Conservation (phyloP, 2,797 vertebrate species). For the Hoplostethus atlanticus region DNA sequence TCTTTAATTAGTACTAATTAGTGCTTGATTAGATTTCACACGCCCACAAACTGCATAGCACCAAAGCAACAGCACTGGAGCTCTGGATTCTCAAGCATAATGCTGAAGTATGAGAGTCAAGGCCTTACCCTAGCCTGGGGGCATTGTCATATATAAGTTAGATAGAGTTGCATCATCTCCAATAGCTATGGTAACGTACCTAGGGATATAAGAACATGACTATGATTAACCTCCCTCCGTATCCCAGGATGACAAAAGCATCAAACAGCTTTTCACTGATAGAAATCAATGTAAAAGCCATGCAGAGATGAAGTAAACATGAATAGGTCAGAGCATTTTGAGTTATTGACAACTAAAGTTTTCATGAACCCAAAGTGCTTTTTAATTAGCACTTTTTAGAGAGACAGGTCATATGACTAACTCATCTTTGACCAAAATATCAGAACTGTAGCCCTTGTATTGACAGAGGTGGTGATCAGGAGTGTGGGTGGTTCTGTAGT, state of each 20-base stretch:
- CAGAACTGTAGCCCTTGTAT: slow-evolving; percentile 65
- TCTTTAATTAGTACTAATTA: slow-evolving; percentile 43
- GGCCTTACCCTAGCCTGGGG: slow-evolving; percentile 21
- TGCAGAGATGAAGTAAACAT: slow-evolving; percentile 1
- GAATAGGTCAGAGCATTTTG: not conserved
- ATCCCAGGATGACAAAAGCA: not conserved
- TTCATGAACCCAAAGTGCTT: slow-evolving; percentile 17
- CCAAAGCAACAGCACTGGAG: slow-evolving; percentile 12
- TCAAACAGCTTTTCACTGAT: not conserved
- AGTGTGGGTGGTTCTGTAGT: slow-evolving; percentile 30
- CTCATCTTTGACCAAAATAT: slow-evolving; percentile 12
- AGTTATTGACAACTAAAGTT: not conserved
- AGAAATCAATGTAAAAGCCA: slow-evolving; percentile 14
- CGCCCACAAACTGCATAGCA: slow-evolving; percentile 30
- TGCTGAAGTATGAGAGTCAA: slow-evolving; percentile 35
- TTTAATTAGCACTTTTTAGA: slow-evolving; percentile 31
- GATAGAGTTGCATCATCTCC: slow-evolving; percentile 17
- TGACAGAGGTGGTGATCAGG: slow-evolving; percentile 33
- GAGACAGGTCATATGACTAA: slow-evolving; percentile 16
- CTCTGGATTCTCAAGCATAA: slow-evolving; percentile 55
- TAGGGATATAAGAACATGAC: slow-evolving; percentile 12
- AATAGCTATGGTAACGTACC: slow-evolving; percentile 21
- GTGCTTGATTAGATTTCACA: slow-evolving; percentile 13
- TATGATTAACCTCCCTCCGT: not conserved
- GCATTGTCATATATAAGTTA: slow-evolving; percentile 35